A percentile compares a stretch with the other conserved stretches of the same genome.
Evolutionary conservation across 2,797 vertebrate genomes (phyloP).

Genomic region (Sebastes glaucus): DNA sequence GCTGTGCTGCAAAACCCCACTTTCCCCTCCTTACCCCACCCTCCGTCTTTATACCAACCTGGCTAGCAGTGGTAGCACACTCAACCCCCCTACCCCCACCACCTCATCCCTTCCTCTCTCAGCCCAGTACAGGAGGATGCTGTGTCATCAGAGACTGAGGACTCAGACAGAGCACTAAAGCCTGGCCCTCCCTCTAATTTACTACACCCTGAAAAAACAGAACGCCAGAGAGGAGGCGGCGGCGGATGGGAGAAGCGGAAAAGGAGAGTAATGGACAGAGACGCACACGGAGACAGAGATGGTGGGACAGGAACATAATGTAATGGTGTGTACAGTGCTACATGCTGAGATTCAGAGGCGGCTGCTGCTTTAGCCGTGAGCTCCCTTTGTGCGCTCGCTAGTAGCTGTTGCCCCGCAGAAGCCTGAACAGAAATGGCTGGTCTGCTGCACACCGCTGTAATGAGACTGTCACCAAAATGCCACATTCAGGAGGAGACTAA

Average conservation of each 20-base stretch:
- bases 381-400: slow-evolving; percentile 31
- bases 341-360: slow-evolving; percentile 39
- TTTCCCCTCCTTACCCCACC: slow-evolving; percentile 36
- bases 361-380: slow-evolving; percentile 29
- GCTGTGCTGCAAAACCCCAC: slow-evolving; percentile 34
- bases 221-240: slow-evolving; percentile 16
- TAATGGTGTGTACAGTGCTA: slow-evolving; percentile 43
- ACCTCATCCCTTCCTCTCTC: slow-evolving; percentile 44
- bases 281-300: slow-evolving; percentile 27
- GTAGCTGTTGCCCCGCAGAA: slow-evolving; percentile 40
- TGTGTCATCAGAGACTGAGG: slow-evolving; percentile 84
- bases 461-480: not conserved
- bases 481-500: not conserved
- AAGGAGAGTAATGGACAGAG: slow-evolving; percentile 42
- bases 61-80: slow-evolving; percentile 53
- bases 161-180: slow-evolving; percentile 81
- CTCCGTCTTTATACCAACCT: slow-evolving; percentile 59
- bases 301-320: slow-evolving; percentile 42
- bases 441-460: slow-evolving; percentile 12
- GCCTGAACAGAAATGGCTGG: slow-evolving; percentile 14
- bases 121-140: slow-evolving; percentile 72
- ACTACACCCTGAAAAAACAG: slow-evolving; percentile 66
- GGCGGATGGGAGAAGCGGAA: slow-evolving; percentile 16
- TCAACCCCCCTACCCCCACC: slow-evolving; percentile 6
- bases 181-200: slow-evolving; percentile 76